A percentile compares a stretch with the other conserved stretches of the same genome.
Evolutionary conservation across 2,113 vertebrate species (phyloP).

Genomic region (Dasypus novemcinctus): DNA sequence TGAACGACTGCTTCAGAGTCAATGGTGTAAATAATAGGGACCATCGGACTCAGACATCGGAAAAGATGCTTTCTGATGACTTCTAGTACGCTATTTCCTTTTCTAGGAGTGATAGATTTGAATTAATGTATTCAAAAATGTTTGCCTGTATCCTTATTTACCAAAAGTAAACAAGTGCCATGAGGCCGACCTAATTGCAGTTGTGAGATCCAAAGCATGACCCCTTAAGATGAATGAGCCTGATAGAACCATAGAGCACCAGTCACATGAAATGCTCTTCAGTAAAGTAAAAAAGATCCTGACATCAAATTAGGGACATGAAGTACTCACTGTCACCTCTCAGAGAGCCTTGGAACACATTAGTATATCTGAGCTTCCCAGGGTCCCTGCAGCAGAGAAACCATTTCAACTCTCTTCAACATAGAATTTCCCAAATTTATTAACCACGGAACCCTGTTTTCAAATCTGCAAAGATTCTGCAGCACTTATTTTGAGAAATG

Average conservation of each 20-base stretch:
- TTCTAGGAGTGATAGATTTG: neutral
- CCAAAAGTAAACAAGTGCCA: neutral
- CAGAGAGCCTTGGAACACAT: accelerated
- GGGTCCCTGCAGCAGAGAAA: neutral
- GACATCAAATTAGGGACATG: neutral
- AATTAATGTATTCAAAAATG: neutral
- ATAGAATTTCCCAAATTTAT: neutral
- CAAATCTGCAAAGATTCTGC: neutral
- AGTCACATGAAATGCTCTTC: neutral
- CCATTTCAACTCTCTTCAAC: neutral
- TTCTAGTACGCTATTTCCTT: neutral
- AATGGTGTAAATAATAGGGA: neutral
- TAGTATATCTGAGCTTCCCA: neutral
- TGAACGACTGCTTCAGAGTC: neutral
- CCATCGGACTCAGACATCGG: neutral
- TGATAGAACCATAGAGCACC: neutral
- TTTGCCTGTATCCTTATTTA: neutral
- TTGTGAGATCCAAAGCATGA: neutral
- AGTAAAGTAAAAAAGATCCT: neutral
- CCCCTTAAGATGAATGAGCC: neutral
- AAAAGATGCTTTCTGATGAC: neutral
- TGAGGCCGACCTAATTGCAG: neutral
- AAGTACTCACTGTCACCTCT: neutral
- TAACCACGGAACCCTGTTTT: neutral
- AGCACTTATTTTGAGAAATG: neutral